A percentile compares a stretch with the other conserved stretches of the same genome.
Conservation (phyloP, 2,888 invertebrate genomes). For the Xylota sylvarum region DNA sequence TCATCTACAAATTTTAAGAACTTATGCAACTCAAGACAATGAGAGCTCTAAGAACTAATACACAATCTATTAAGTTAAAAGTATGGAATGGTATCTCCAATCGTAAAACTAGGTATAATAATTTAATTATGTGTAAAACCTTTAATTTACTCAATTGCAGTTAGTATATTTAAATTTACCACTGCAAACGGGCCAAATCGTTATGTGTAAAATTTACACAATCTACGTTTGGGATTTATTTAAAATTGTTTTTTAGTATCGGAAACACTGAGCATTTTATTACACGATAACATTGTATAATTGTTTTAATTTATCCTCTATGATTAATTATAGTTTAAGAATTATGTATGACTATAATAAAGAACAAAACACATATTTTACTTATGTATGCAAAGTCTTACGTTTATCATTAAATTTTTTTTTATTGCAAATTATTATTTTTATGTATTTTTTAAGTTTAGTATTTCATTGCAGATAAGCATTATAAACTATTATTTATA, state of each 20-base stretch:
- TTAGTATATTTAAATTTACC: conserved; percentile 11
- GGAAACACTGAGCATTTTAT: conserved; percentile 28
- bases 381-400: conserved; percentile 30
- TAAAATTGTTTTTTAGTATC: conserved; percentile 2
- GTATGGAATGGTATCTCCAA: conserved; percentile 49
- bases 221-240: conserved; percentile 1
- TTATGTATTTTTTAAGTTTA: conserved; percentile 58
- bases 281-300: conserved; percentile 20
- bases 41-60: conserved; percentile 55
- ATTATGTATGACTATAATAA: conserved; percentile 59
- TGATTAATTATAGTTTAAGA: conserved; percentile 28
- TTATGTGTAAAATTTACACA: conserved; percentile 40
- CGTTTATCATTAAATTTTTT: conserved; percentile 12
- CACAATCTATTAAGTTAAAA: conserved; percentile 52
- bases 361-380: conserved; percentile 45
- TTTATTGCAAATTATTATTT: conserved; percentile 11
- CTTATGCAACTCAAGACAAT: conserved; percentile 48
- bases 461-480: conserved; percentile 40
- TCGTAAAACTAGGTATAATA: conserved; percentile 51
- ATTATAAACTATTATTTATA: conserved; percentile 39
- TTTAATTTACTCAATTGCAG: conserved; percentile 10
- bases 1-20: conserved; percentile 54
- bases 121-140: conserved; percentile 28
- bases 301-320: conserved; percentile 26
- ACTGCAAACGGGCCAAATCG: conserved; percentile 7